Base-by-base conservation (phyloP, 2,113 vertebrate species). In the Forbesichthys agassizii region DNA sequence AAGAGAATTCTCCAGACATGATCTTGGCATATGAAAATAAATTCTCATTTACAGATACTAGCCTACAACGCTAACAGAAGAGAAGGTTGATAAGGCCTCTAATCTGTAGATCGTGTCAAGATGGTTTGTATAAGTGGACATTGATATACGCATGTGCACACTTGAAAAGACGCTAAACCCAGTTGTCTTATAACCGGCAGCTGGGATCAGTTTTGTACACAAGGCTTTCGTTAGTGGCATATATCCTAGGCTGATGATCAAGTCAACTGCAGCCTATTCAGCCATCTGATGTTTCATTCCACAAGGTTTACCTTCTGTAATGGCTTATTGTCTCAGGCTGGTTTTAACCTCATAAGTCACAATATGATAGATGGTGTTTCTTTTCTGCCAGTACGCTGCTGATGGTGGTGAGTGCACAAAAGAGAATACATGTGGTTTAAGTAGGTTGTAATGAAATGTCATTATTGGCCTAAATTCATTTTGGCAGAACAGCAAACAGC, bases 161-260 rank as follows among this genome's bases (percentile, higher is more conserved):
- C 27, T 27, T 27, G 27, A 27, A 27, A 27, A 27, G 33, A 20
- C 3, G 11, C 48, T 55, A 57, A 64, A 61, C 51, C 49, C 9
- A 46, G 46, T 18, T 60, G 4, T 61, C 36, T 66, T 59, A 48
- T 74, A 33, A 51, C n/a, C 58, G 48, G 33, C 5, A 33, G 62
- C 64, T 73, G 67, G 46, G 58, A 69, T 70, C 61, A 65, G 54
- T 54, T 10, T 47, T 67, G 58, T 61, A 60, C 47, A 64, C 66
- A 71, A 3, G 14, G 16, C 46, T 47, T 10, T 66, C 61, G 18
- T 72, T 57, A 67, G 42, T 48, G 11, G 33, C 49, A n/a, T 73
- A 48, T 42, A 73, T 75, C 58, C 61, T 20, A 62, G 4, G 49
- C 49, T 14, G 9, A 14, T 52, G 47, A 72, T 56, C 18, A 73